Conservation (phyloP, 1,140 invertebrate genomes). For the Dysdera silvatica region DNA sequence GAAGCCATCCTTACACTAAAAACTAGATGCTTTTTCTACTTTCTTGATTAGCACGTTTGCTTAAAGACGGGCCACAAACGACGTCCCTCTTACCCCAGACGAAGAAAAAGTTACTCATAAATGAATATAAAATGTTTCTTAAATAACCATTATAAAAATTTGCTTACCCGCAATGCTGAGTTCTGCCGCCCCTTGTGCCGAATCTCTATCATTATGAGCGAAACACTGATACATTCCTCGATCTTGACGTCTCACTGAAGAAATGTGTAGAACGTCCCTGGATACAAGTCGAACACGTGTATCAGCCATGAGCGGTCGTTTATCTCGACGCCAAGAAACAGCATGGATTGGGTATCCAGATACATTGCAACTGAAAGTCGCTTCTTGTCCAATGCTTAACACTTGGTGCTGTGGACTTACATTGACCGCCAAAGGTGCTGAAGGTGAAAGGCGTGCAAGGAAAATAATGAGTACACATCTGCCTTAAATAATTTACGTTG, state of each 20-base stretch:
- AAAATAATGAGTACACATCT: not conserved
- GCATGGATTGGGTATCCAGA: slow-evolving; percentile 30
- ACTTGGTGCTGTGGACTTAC: slow-evolving; percentile 26
- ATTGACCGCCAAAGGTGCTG: slow-evolving; percentile 23
- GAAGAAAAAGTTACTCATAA: no score
- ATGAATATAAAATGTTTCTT: no score
- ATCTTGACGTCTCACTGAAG: slow-evolving; percentile 39
- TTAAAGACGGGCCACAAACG: no score
- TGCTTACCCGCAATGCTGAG: slow-evolving; percentile 64
- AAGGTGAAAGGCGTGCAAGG: not conserved
- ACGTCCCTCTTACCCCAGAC: no score
- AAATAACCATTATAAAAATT: no score
- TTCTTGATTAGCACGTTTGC: no score
- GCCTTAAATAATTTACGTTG: not conserved
- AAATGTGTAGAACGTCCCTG: slow-evolving; percentile 16
- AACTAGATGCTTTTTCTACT: no score
- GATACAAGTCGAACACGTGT: slow-evolving; percentile 15
- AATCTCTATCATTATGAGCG: slow-evolving; percentile 58
- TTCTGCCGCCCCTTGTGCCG: slow-evolving; percentile 68
- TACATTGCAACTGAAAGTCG: slow-evolving; percentile 30
- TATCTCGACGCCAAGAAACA: slow-evolving; percentile 56
- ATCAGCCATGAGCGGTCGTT: slow-evolving; percentile 50
- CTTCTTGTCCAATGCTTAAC: slow-evolving; percentile 50
- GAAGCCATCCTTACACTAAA: no score
- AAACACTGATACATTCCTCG: slow-evolving; percentile 70